Evolutionary conservation across 2,113 vertebrate species (phyloP).

Genomic region (Eidolon helvum): DNA sequence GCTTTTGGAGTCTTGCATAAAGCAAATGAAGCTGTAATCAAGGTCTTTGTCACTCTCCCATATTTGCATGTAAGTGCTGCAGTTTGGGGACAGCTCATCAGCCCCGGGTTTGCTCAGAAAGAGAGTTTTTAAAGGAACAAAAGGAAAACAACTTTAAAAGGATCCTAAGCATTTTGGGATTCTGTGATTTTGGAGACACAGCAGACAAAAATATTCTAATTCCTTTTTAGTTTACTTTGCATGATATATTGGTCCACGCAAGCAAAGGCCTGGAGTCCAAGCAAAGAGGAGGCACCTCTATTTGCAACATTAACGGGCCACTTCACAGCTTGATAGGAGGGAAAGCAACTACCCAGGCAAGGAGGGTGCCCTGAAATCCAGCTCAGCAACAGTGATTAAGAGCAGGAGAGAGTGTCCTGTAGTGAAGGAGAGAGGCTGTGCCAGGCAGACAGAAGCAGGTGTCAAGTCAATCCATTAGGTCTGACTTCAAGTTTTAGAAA

Average conservation of each 20-base stretch:
- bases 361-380: not conserved
- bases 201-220: slow-evolving; percentile 83
- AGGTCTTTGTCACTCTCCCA: slow-evolving; percentile 81
- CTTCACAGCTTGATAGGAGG: slow-evolving; percentile 77
- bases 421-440: not conserved
- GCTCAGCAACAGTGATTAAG: not conserved
- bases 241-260: slow-evolving; percentile 80
- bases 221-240: slow-evolving; percentile 80
- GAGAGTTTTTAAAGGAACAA: slow-evolving; percentile 44
- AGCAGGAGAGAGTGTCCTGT: not conserved
- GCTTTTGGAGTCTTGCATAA: slow-evolving; percentile 78
- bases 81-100: slow-evolving; percentile 78
- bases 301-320: slow-evolving; percentile 70
- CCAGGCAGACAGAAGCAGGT: not conserved
- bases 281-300: slow-evolving; percentile 62
- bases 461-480: not conserved
- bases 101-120: slow-evolving; percentile 68
- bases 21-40: slow-evolving; percentile 85
- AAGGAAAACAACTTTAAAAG: slow-evolving; percentile 66
- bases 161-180: slow-evolving; percentile 78
- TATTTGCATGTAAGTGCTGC: slow-evolving; percentile 81
- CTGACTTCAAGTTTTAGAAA: not conserved
- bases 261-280: slow-evolving; percentile 77
- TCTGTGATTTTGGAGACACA: slow-evolving; percentile 80
- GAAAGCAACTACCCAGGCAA: slow-evolving; percentile 47